A percentile compares a stretch with the other conserved stretches of the same genome.
Conservation (phyloP, 2,888 invertebrate species). For the Eupithecia dodoneata region DNA sequence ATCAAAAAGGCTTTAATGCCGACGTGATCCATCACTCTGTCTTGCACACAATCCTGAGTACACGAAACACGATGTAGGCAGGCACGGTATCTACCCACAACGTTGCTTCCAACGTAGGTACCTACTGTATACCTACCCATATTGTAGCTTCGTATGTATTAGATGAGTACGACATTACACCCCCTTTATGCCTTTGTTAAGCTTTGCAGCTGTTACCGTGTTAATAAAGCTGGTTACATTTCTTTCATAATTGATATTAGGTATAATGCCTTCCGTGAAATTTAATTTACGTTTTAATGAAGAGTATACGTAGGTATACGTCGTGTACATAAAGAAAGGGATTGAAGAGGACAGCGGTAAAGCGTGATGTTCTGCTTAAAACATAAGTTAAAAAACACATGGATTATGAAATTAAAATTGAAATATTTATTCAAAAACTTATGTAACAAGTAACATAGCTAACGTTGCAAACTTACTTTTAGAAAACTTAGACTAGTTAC, state of each 20-base stretch:
- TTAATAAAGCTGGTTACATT: constrained; percentile 15
- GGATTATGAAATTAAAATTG: too few species aligned
- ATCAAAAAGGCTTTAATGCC: constrained; percentile 26
- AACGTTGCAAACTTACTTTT: too few species aligned
- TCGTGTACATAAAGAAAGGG: neutral
- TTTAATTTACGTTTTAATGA: neutral
- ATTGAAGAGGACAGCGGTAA: too few species aligned
- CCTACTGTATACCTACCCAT: neutral
- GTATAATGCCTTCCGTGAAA: neutral
- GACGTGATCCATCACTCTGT: constrained; percentile 28
- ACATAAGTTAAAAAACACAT: too few species aligned
- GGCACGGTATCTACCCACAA: neutral
- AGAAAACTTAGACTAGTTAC: too few species aligned
- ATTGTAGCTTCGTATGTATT: constrained; percentile 2
- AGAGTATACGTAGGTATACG: neutral
- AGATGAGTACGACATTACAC: constrained; percentile 20
- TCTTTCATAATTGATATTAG: constrained; percentile 5
- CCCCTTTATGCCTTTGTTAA: constrained; percentile 24
- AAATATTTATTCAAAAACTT: too few species aligned
- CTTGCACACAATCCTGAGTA: constrained; percentile 21
- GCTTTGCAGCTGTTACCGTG: constrained; percentile 20
- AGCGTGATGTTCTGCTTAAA: too few species aligned
- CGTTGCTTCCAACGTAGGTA: neutral
- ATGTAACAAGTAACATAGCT: too few species aligned
- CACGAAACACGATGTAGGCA: constrained; percentile 22